phyloP scores from a whole-genome alignment of 2,797 vertebrate species.

The Vireo griseus region DNA sequence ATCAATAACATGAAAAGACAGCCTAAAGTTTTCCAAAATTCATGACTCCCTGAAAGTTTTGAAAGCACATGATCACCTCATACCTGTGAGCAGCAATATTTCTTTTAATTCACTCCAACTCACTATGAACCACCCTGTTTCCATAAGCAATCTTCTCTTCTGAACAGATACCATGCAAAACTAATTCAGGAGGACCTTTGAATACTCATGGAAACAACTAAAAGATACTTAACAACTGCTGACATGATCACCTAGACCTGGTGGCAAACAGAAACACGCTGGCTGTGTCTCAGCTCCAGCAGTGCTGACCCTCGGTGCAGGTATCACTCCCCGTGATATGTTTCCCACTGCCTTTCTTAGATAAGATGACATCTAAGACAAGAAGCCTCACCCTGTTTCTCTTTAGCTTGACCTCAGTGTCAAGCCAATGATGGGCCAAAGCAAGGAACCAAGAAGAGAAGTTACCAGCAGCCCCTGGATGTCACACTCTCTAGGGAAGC shows the following conservation, averaged over 20 bases:
- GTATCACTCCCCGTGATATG: rapidly evolving
- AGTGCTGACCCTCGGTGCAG: background rate
- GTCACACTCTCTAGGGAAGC: background rate
- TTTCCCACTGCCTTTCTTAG: background rate
- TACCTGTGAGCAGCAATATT: background rate
- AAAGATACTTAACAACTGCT: background rate
- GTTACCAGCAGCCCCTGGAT: background rate
- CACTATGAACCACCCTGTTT: background rate
- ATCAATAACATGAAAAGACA: background rate
- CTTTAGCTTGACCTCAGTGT: background rate
- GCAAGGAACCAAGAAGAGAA: background rate
- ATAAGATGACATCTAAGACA: background rate
- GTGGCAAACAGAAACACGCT: background rate
- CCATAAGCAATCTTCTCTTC: background rate
- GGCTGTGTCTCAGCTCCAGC: background rate
- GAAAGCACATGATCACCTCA: background rate
- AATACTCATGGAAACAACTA: background rate
- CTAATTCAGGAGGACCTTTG: background rate
- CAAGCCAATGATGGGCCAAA: background rate
- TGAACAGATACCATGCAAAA: background rate
- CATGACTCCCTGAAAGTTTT: background rate
- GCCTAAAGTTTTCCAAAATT: background rate
- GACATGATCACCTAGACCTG: background rate
- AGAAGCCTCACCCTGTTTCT: background rate
- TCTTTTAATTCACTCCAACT: background rate